phyloP scores from a whole-genome alignment of 2,797 vertebrate species.

The Nyctalus aviator region DNA sequence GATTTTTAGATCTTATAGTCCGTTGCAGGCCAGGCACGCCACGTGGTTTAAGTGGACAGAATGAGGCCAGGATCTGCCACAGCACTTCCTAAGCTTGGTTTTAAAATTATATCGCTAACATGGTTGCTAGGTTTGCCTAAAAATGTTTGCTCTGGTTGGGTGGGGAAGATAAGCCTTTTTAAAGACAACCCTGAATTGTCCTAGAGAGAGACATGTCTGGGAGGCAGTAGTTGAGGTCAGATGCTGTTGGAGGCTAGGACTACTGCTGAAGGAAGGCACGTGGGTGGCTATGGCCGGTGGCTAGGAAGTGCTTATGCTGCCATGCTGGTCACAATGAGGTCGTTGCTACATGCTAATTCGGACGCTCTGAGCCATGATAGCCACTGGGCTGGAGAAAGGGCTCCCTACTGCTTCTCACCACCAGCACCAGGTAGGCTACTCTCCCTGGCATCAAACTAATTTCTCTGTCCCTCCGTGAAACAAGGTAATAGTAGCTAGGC shows the following conservation, averaged over 20 bases:
- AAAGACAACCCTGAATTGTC: not conserved
- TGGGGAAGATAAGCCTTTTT: not conserved
- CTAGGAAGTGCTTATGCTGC: not conserved
- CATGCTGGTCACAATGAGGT: no score
- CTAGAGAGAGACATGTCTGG: not conserved
- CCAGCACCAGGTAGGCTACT: not conserved
- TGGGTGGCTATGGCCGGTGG: not conserved
- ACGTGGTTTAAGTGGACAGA: not conserved
- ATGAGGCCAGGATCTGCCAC: not conserved
- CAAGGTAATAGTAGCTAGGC: not conserved
- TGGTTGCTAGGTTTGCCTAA: not conserved
- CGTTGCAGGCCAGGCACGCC: not conserved
- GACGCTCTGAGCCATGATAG: not conserved
- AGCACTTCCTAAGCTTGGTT: not conserved
- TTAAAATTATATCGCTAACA: not conserved
- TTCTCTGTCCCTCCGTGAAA: not conserved
- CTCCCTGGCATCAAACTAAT: not conserved
- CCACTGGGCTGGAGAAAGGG: not conserved
- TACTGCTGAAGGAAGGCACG: not conserved
- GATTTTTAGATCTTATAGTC: not conserved
- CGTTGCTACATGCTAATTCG: not conserved
- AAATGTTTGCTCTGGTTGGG: not conserved
- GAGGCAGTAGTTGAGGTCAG: not conserved
- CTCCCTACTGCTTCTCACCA: not conserved
- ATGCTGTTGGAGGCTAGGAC: not conserved